Percentiles rank a stretch among this genome's conserved stretches.
Conservation (phyloP, 2,797 vertebrate genomes). For the Xenops minutus region DNA sequence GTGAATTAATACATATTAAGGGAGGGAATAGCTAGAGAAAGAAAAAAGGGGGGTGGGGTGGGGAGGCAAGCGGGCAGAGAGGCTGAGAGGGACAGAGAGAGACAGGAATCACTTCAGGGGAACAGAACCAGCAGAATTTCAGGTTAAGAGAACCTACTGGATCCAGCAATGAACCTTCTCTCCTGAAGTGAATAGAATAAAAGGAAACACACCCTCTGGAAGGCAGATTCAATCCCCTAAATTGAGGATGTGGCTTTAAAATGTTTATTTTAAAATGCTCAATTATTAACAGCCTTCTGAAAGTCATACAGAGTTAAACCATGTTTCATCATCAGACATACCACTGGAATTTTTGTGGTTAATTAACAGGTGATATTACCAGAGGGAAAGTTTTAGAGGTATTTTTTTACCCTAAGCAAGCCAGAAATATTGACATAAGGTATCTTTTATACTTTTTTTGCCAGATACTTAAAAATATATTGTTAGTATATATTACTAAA, state of each 20-base stretch:
- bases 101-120: background rate
- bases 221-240: background rate
- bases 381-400: background rate
- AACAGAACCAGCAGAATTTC: background rate
- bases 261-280: conserved; percentile 22
- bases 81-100: background rate
- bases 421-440: background rate
- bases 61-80: fast-evolving
- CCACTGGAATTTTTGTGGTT: conserved; percentile 13
- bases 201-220: background rate
- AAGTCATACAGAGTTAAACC: background rate
- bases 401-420: background rate
- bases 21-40: background rate
- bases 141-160: background rate
- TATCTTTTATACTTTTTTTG: background rate
- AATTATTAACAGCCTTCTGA: background rate
- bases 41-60: background rate
- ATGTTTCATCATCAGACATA: background rate
- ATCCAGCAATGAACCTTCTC: background rate
- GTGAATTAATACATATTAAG: background rate
- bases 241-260: background rate
- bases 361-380: conserved; percentile 3
- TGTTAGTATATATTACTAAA: background rate
- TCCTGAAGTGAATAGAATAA: background rate
- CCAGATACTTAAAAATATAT: background rate